Conservation (phyloP, 2,797 vertebrate species). For the Macropodus opercularis region DNA sequence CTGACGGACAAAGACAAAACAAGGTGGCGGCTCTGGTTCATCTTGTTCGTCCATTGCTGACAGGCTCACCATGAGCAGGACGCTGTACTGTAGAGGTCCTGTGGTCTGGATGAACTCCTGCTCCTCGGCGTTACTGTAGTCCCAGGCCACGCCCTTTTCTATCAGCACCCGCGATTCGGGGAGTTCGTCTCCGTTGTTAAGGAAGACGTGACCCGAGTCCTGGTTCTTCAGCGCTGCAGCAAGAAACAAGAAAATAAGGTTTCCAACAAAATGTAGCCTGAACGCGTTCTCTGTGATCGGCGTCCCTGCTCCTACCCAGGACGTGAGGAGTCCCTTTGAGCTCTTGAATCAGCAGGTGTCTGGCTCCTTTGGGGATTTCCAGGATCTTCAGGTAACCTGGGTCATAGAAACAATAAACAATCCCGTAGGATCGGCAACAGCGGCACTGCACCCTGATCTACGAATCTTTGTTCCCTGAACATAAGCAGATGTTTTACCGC, state of each 20-base stretch:
- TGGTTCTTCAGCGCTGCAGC: constrained; percentile 89
- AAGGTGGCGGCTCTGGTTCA: background rate
- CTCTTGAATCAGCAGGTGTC: constrained; percentile 93
- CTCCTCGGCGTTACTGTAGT: constrained; percentile 87
- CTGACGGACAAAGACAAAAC: constrained; percentile 65
- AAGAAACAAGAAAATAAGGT: constrained; percentile 1
- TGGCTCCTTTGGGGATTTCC: constrained; percentile 93
- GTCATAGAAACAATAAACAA: background rate
- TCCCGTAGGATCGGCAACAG: too few species aligned
- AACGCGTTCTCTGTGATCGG: background rate
- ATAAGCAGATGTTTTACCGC: too few species aligned
- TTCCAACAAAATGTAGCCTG: background rate
- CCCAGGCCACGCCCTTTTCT: constrained; percentile 93
- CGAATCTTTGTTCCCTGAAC: too few species aligned
- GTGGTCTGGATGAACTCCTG: constrained; percentile 89
- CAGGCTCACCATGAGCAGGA: constrained; percentile 84
- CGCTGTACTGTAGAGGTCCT: constrained; percentile 86
- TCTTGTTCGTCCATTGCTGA: too few species aligned
- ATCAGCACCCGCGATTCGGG: constrained; percentile 88
- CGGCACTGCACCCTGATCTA: background rate
- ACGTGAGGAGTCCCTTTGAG: constrained; percentile 85
- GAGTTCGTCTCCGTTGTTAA: constrained; percentile 87
- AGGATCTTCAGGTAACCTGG: constrained; percentile 94
- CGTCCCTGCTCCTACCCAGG: constrained; percentile 85
- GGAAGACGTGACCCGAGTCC: constrained; percentile 88